Base-by-base conservation (phyloP, 2,888 invertebrate genomes). In the Onchidella celtica region DNA sequence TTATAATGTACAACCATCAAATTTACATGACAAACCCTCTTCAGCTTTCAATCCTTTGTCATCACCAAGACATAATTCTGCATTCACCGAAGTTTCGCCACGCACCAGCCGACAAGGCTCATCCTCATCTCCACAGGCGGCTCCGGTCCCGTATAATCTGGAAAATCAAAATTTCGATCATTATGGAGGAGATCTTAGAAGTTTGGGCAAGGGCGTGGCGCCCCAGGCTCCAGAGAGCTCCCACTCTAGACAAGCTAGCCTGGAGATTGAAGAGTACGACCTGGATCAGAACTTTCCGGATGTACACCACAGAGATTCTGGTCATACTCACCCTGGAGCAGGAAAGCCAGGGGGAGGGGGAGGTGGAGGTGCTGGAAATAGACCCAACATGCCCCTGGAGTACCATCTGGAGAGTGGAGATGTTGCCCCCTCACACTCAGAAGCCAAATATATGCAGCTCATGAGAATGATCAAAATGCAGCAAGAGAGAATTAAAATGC, bases 381-480 rank as follows among this genome's bases (percentile, higher is more conserved):
- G 66, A 4, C 38, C 38, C 63, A 86, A 82, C 69, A 24, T 57
- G 9, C 73, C 59, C 17, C 27, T 75, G 65, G 84, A 86, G 81
- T 83, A 85, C 27, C 38, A 72, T 24, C 69, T 82, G n/a, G 81
- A 85, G 11, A 65, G 80, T 34, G 74, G 72, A 17, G 74, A 83
- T 59, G 77, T 75, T 17, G 73, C 81, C 24, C 72, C 85, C 1
- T 76, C n/a, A 0, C 34, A 55, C n/a, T 17, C 11, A 27, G 70
- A 85, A 40, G 78, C 84, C 17, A 89, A 89, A 66, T 80, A 87
- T 27, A 83, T 85, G 32, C 86, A 86, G 94, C 95, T 98, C 85
- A 95, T 98, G 83, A 96, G 97, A 83, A 94, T 98, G 88, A 97
- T 98, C 82, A 97, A 97, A 94, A 96, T 96, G 92, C 98, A 98